Evolutionary conservation across 2,888 invertebrate genomes (phyloP).

Genomic region (Emmelina monodactyla): DNA sequence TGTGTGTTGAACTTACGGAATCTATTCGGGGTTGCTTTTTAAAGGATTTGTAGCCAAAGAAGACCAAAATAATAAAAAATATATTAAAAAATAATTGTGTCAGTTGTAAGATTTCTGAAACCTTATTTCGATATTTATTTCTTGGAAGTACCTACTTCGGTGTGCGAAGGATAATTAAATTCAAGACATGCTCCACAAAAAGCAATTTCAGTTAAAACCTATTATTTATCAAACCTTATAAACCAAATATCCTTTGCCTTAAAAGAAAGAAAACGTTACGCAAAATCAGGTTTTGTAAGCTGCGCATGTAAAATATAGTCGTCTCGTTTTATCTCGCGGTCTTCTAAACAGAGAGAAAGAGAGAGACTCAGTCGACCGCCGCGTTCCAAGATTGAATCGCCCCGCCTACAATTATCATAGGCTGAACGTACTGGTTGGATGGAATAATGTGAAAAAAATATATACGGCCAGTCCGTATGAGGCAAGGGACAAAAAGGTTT

Average conservation of each 20-base stretch:
- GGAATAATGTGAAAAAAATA: conserved; percentile 45
- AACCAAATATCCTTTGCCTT: conserved; percentile 21
- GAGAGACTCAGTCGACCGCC: conserved; percentile 20
- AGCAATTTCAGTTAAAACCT: background rate
- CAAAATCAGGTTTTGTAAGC: conserved; percentile 20
- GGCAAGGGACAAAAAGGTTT: conserved; percentile 49
- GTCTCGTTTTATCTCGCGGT: conserved; percentile 5
- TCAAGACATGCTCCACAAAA: too few species aligned
- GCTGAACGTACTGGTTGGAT: conserved; percentile 36
- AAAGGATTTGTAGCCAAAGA: too few species aligned
- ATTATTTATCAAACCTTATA: conserved; percentile 15
- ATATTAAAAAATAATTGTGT: too few species aligned
- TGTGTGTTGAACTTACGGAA: too few species aligned
- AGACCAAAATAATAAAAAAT: too few species aligned
- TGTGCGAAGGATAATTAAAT: too few species aligned
- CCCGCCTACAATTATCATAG: conserved; percentile 35
- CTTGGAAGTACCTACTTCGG: too few species aligned
- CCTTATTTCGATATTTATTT: too few species aligned
- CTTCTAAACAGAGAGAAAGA: conserved; percentile 14
- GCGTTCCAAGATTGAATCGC: conserved; percentile 16
- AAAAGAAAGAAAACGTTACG: conserved; percentile 25
- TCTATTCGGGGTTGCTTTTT: too few species aligned
- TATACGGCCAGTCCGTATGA: conserved; percentile 27
- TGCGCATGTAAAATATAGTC: conserved; percentile 7
- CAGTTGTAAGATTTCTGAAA: too few species aligned